Evolutionary conservation across 92 coral and sea anemone genomes (phyloP), one percentile per base, ranked within the genome.

Genomic region (Umimayanthus chanpuru): DNA sequence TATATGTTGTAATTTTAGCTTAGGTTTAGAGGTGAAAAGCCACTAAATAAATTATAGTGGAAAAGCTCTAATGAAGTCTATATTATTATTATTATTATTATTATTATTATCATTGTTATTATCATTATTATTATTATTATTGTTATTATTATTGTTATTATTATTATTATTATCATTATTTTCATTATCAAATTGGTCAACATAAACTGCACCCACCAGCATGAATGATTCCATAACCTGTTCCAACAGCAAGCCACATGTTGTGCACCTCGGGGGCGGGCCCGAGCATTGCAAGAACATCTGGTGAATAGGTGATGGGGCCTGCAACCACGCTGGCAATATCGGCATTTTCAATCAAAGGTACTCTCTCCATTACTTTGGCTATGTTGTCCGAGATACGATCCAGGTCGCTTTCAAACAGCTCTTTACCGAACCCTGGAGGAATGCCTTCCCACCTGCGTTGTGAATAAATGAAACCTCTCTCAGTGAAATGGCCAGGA

Each of bases 371-470:
- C 99, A 97, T 95, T 38, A 91, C 98, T 38, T 87, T 85, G 66
- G 93, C 94, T 30, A 94, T 84, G 61, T 97, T 93, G 49, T 92
- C 98, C 64, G 93, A 86, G 76, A 97, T 89, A 30, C 99, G 93
- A 71, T 97, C 99, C 88, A 97, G 83, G 65, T 97, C 99, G 81
- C 98, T 97, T 87, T 97, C 99, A 89, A 92, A 97, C 43, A 97
- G 91, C 81, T 97, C 99, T 82, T 95, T 97, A 9, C 99, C 99
- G 90, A 97, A 97, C 20, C 94, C 96, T 64, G 98, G 96, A 1
- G 99, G 93, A 49, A 97, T 94, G 44, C 97, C 96, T 89, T 97
- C 99, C 99, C 99, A 97, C 99, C 99, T 97, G 82, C 12, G 30
- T 32, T 49, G 21, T 55, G 55, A 79, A 73, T 9, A 61, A 14